Base-by-base conservation (phyloP, 2,113 vertebrate genomes). In the Lampris incognitus region DNA sequence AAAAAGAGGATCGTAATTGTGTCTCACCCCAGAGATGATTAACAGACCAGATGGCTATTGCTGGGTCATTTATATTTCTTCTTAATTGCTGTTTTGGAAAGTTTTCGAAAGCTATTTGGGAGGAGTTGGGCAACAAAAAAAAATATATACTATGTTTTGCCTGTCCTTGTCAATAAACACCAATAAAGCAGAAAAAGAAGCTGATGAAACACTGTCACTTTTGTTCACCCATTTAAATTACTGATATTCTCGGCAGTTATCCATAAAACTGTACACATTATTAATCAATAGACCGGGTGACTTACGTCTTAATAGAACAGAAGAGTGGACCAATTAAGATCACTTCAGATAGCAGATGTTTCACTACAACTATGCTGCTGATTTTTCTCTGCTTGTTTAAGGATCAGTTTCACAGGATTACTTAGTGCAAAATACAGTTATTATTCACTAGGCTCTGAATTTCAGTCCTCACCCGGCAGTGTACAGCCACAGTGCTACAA, bases 221-320 rank as follows among this genome's bases (percentile, higher is more conserved):
- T 3, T n/a, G 11, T 55, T 5, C 52, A 55, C 52, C 24, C 24
- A 55, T 13, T 55, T 55, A 55, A 10, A 2, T 39, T 2, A 37
- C 9, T 9, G 11, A 46, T 6, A 42, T 51, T 41, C 66, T 72
- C 44, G 2, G 41, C 40, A 48, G 36, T 61, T 46, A 58, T 24
- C 48, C 4, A 10, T 64, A 38, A 46, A 11, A 41, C 50, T 3
- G 9, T 50, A 66, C 46, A 54, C 54, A 60, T 41, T 55, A 11
- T 55, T n/a, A 52, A 55, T 51, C 65, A 64, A 71, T 50, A 48
- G 6, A 24, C 60, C 41, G 5, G 1, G 6, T 63, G 62, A 58
- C 13, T 11, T 44, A 41, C 52, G 38, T 52, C 54, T 5, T 42
- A 1, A 72, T 39, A 8, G 8, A 75, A 10, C 41, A 50, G 42